Evolutionary conservation across 2,113 vertebrate species (phyloP).

Genomic region (Fregata magnificens): DNA sequence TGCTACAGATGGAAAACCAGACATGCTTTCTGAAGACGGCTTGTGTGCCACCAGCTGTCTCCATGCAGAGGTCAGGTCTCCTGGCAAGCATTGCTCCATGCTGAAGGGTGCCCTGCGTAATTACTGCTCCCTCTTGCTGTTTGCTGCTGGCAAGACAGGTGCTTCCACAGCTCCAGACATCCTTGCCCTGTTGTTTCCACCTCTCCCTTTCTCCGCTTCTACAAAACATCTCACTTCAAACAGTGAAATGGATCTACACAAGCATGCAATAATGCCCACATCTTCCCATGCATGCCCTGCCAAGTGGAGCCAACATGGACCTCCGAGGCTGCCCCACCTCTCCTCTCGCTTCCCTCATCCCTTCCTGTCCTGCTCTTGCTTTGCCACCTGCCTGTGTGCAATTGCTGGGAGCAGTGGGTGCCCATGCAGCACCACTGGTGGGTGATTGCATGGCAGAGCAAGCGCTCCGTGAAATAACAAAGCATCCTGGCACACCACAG

Average conservation of each 20-base stretch:
- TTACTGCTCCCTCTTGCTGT: not conserved
- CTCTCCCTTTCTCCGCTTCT: not conserved
- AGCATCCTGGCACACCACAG: not conserved
- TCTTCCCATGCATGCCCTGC: not conserved
- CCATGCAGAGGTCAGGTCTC: not conserved
- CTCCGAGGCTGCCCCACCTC: not conserved
- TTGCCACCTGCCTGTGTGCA: not conserved
- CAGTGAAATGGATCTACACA: not conserved
- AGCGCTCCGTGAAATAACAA: not conserved
- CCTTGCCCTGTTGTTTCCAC: rapidly evolving
- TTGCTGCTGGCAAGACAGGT: not conserved
- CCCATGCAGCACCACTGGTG: rapidly evolving
- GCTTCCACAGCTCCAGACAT: not conserved
- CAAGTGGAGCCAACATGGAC: rapidly evolving
- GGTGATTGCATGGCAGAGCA: rapidly evolving
- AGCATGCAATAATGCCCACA: rapidly evolving
- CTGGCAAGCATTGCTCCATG: not conserved
- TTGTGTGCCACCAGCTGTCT: not conserved
- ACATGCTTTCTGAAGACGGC: rapidly evolving
- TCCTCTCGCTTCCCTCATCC: not conserved
- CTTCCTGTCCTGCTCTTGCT: not conserved
- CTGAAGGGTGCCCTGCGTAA: not conserved
- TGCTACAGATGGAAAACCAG: not conserved
- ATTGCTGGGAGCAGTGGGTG: not conserved
- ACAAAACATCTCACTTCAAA: not conserved